Percentiles rank a stretch among this genome's conserved stretches.
phyloP scores from a whole-genome alignment of 2,113 vertebrate genomes.

The Carettochelys insculpta region DNA sequence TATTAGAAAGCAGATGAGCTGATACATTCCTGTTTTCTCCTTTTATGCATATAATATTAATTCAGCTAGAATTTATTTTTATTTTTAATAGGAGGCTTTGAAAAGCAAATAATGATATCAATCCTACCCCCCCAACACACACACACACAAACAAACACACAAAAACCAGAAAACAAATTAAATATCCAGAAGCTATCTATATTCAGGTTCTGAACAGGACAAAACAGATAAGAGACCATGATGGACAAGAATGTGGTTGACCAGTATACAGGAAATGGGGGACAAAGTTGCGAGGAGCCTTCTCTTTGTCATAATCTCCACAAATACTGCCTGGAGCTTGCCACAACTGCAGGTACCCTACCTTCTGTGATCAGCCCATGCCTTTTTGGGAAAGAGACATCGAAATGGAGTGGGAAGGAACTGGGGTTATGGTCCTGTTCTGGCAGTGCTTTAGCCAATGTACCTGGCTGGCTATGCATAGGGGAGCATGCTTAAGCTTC shows the following conservation, averaged over 20 bases:
- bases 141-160: too few species aligned
- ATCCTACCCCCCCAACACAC: too few species aligned
- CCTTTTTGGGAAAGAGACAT: background rate
- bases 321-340: accelerated
- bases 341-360: background rate
- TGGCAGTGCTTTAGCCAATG: background rate
- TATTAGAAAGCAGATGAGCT: background rate
- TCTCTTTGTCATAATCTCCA: background rate
- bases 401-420: background rate
- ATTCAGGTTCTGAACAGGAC: background rate
- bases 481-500: background rate
- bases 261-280: background rate
- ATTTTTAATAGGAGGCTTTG: background rate
- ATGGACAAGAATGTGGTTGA: background rate
- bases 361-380: background rate
- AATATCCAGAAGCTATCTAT: too few species aligned
- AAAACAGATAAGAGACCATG: background rate
- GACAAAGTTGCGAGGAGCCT: accelerated
- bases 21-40: background rate
- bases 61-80: background rate
- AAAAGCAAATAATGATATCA: background rate
- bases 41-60: background rate
- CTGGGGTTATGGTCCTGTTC: background rate
- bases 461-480: background rate
- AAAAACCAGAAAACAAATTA: too few species aligned